These are phyloP conservation scores for Tachyglossus aculeatus DNA, from an alignment of 2,797 vertebrate genomes.

Conservation along the genomic window DNA sequence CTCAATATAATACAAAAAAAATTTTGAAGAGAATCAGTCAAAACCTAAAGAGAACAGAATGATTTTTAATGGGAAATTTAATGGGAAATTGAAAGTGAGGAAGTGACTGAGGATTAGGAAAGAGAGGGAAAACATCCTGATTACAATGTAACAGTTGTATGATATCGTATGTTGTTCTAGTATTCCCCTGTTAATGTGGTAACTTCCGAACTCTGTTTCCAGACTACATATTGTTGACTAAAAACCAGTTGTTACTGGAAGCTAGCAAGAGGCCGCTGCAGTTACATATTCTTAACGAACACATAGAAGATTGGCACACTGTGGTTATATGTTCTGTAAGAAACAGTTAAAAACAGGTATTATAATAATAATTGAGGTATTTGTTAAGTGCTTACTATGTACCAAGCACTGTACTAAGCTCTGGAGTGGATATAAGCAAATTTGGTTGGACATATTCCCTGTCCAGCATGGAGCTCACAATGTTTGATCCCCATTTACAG, in stretches of 20 bases:
- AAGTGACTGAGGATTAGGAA: constrained; percentile 56
- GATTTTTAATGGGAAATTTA: constrained; percentile 70
- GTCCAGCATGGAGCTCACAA: too few species aligned
- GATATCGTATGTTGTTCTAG: neutral
- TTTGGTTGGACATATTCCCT: too few species aligned
- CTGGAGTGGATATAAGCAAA: too few species aligned
- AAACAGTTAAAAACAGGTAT: too few species aligned
- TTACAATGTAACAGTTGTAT: constrained; percentile 32
- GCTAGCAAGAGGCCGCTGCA: neutral
- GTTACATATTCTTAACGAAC: too few species aligned
- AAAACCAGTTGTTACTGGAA: neutral
- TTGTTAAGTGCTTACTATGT: too few species aligned
- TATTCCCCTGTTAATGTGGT: neutral
- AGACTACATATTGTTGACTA: neutral
- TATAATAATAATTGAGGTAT: too few species aligned
- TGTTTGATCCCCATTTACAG: too few species aligned
- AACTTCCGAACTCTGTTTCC: neutral
- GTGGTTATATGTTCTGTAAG: too few species aligned
- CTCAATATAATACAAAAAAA: constrained; percentile 52
- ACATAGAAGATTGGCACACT: too few species aligned
- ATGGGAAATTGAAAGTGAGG: constrained; percentile 65
- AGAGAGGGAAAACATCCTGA: constrained; percentile 21
- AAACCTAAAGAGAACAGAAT: constrained; percentile 69
- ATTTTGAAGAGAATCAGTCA: constrained; percentile 64
- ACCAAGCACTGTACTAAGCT: too few species aligned